Percentiles rank a stretch among this genome's conserved stretches.
phyloP scores from a whole-genome alignment of 2,888 invertebrate genomes.

The Panorpa germanica region DNA sequence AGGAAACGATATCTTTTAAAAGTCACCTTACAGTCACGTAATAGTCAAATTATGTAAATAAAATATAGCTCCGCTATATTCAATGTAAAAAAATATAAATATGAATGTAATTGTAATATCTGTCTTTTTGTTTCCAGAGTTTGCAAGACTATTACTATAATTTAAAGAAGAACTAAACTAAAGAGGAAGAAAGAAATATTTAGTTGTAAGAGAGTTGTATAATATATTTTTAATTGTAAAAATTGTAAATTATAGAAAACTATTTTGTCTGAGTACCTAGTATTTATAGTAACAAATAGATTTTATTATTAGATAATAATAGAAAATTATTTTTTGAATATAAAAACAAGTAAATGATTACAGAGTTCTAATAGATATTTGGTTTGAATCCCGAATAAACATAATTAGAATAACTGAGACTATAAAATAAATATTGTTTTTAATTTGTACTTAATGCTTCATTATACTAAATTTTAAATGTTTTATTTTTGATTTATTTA shows the following conservation, averaged over 20 bases:
- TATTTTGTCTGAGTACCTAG: not conserved
- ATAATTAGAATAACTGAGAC: not conserved
- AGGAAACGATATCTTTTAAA: no score
- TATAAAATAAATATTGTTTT: not conserved
- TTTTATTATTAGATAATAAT: no score
- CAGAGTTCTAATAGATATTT: not conserved
- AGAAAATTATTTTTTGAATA: no score
- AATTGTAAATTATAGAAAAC: conserved; percentile 2
- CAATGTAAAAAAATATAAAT: not conserved
- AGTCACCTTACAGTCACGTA: no score
- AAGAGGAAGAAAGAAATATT: not conserved
- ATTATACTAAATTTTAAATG: no score
- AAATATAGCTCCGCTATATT: no score
- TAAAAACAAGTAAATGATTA: not conserved
- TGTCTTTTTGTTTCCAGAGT: conserved; percentile 28
- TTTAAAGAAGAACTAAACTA: no score
- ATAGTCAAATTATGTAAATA: no score
- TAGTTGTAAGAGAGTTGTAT: conserved; percentile 3
- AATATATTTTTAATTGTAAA: conserved; percentile 2
- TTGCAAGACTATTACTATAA: conserved; percentile 37
- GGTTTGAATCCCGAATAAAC: not conserved
- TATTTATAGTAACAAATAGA: conserved; percentile 5
- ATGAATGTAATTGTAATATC: conserved; percentile 7
- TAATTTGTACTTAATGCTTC: no score
- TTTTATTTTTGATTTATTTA: no score